Base-by-base conservation (phyloP, 2,888 invertebrate genomes). In the Drosophila villosipedis region DNA sequence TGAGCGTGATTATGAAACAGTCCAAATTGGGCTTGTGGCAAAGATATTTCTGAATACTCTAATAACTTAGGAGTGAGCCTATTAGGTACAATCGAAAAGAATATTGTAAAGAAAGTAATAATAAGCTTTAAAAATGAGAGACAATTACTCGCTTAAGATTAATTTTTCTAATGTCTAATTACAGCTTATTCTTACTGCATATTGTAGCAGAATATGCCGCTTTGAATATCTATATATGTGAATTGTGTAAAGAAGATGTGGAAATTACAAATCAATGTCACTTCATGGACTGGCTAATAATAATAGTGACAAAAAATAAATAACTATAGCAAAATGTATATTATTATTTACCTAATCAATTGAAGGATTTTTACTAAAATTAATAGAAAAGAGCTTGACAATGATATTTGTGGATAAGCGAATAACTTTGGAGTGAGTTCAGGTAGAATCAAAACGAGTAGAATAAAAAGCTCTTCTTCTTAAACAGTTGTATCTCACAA, bases 1-100 rank as follows among this genome's bases (percentile, higher is more conserved):
- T 64, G 65, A 60, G 30, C 59, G 37, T 28, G 64, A 55, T 67
- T 70, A 80, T 74, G 16, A 41, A 33, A 43, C 25, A 47, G 30
- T n/a, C 53, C 53, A 57, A 57, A 68, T 73, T 60, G 50, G 55
- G 16, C 49, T 54, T 31, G 41, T 37, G 41, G 12, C 33, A 30
- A 22, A 5, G 43, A 30, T 35, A 28, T 4, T 52, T 19, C 2
- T n/a, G 19, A 28, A 12, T 37, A 39, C 50, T 14, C 28, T 1
- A 28, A n/a, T 53, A 30, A 59, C 37, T 53, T 68, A 30, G 35
- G 33, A 28, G 25, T 30, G 31, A 52, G 60, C 9, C 33, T 28
- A 50, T 39, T 6, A 31, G 31, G 55, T 37, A 33, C 22, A 22
- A 22, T 22, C 47, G 16, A 22, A 47, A 47, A 4, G 9, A 47